phyloP scores from a whole-genome alignment of 2,797 vertebrate genomes.

The Gymnothorax javanicus region DNA sequence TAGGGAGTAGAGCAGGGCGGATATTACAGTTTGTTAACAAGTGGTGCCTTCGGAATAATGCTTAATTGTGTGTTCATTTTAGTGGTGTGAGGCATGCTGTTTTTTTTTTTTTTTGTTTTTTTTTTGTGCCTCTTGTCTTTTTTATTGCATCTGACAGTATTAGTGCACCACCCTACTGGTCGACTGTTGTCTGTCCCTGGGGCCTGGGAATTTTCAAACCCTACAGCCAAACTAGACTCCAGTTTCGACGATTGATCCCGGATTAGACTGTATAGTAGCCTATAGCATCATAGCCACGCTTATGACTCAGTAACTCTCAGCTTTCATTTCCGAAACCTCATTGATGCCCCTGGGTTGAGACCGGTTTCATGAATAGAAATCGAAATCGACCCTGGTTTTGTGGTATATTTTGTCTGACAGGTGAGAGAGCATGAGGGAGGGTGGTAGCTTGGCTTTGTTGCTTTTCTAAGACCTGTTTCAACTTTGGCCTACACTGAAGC shows the following conservation, averaged over 20 bases:
- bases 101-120: not conserved
- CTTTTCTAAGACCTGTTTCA: not conserved
- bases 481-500: not conserved
- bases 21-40: constrained; percentile 65
- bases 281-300: constrained; percentile 7
- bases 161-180: constrained; percentile 35
- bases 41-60: constrained; percentile 66
- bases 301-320: constrained; percentile 18
- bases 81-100: constrained; percentile 58
- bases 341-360: not conserved
- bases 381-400: not conserved
- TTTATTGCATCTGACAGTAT: not conserved
- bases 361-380: not conserved
- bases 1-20: constrained; percentile 53
- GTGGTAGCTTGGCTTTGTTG: not conserved
- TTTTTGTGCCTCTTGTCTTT: not conserved
- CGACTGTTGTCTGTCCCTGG: constrained; percentile 31
- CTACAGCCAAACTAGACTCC: constrained; percentile 37
- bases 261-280: constrained; percentile 19
- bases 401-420: constrained; percentile 1
- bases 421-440: not conserved
- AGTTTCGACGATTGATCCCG: constrained; percentile 18
- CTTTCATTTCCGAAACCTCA: constrained; percentile 16
- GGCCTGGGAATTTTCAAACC: constrained; percentile 20
- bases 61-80: constrained; percentile 72